Conservation (phyloP, 2,797 vertebrate species). For the Darevskia nairensis region DNA sequence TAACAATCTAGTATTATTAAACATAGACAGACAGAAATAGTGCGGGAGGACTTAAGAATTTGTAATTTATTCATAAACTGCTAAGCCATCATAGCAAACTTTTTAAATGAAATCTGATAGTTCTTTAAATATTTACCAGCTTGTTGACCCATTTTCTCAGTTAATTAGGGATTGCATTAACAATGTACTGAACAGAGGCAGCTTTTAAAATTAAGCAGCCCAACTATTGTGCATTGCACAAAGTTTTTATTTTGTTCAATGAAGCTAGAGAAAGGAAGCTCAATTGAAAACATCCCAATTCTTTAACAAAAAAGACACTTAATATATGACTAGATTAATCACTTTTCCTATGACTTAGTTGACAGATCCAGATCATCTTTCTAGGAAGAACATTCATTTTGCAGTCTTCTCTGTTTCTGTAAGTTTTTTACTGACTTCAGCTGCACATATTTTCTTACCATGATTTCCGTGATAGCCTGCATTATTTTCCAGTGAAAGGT, state of each 20-base stretch:
- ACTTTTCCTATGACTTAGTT: slow-evolving; percentile 24
- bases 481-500: slow-evolving; percentile 22
- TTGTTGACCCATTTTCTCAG: slow-evolving; percentile 77
- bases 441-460: slow-evolving; percentile 38
- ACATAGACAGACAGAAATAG: slow-evolving; percentile 25
- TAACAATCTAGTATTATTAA: slow-evolving; percentile 47
- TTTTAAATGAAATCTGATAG: slow-evolving; percentile 73
- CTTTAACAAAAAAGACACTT: slow-evolving; percentile 6
- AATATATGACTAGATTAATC: slow-evolving; percentile 14
- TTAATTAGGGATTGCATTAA: slow-evolving; percentile 74
- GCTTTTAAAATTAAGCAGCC: slow-evolving; percentile 47
- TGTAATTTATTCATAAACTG: slow-evolving; percentile 74
- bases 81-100: slow-evolving; percentile 64
- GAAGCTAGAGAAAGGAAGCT: slow-evolving; percentile 6
- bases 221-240: slow-evolving; percentile 17
- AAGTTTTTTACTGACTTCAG: slow-evolving; percentile 30
- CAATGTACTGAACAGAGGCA: slow-evolving; percentile 65
- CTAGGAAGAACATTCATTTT: slow-evolving; percentile 46
- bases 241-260: slow-evolving; percentile 42
- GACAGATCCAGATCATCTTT: slow-evolving; percentile 2
- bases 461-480: not conserved
- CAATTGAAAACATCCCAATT: slow-evolving; percentile 13
- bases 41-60: slow-evolving; percentile 44
- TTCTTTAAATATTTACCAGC: slow-evolving; percentile 77
- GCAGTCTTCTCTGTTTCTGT: not conserved